These are phyloP conservation scores for Euschistus heros DNA, from an alignment of 1,140 invertebrate genomes.

Conservation along the genomic window DNA sequence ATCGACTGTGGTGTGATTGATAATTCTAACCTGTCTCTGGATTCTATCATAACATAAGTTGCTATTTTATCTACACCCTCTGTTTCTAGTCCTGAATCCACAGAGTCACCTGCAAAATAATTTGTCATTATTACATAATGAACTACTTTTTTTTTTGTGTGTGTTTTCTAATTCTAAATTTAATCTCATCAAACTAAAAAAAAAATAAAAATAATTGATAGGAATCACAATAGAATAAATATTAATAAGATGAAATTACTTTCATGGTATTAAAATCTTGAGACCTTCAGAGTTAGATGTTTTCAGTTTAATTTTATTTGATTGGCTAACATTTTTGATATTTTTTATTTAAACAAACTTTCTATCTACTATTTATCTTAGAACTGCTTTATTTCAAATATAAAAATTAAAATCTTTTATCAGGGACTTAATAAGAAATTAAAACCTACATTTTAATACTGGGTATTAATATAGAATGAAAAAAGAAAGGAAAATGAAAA, in stretches of 20 bases:
- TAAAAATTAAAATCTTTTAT: too few species aligned
- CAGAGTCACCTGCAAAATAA: constrained; percentile 32
- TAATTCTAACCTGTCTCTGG: constrained; percentile 53
- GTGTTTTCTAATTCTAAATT: background rate
- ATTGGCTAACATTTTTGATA: too few species aligned
- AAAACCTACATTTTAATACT: too few species aligned
- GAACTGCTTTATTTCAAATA: too few species aligned
- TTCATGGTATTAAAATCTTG: background rate
- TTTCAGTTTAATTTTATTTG: too few species aligned
- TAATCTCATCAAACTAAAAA: background rate
- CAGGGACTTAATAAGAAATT: too few species aligned
- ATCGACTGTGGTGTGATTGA: constrained; percentile 54
- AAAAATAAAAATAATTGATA: background rate
- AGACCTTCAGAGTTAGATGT: too few species aligned
- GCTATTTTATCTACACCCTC: constrained; percentile 42
- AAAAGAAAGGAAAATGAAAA: too few species aligned
- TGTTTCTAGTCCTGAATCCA: constrained; percentile 39
- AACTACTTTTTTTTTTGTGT: background rate
- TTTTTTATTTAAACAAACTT: too few species aligned
- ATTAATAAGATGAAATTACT: background rate
- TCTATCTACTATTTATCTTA: too few species aligned
- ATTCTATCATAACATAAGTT: constrained; percentile 55
- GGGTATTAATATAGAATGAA: too few species aligned
- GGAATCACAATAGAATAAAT: background rate
- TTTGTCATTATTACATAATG: background rate